Evolutionary conservation across 23 tunicate genomes (phyloP).

Genomic region (Trididemnum clinides): DNA sequence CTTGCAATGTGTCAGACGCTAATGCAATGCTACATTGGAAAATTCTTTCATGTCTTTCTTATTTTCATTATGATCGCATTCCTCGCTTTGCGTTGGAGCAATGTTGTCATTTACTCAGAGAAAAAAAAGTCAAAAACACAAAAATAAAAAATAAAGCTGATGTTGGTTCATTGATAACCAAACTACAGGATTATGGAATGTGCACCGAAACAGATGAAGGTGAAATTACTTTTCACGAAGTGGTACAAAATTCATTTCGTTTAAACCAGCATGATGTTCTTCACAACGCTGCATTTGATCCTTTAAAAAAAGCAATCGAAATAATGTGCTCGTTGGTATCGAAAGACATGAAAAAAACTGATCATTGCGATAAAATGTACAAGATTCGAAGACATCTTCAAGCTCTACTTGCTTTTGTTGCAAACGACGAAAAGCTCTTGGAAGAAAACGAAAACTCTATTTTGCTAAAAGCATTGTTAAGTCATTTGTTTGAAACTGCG

Average conservation of each 20-base stretch:
- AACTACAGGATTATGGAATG: slow-evolving; percentile 25
- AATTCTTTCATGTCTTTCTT: slow-evolving; percentile 47
- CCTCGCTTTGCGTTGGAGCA: slow-evolving; percentile 40
- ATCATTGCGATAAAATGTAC: not conserved
- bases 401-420: slow-evolving; percentile 7
- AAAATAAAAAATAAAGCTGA: slow-evolving; percentile 27
- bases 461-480: slow-evolving; percentile 2
- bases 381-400: slow-evolving; percentile 31
- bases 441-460: not conserved
- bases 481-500: slow-evolving; percentile 47
- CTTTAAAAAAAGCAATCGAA: slow-evolving; percentile 19
- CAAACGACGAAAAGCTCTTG: not conserved
- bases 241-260: slow-evolving; percentile 45
- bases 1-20: slow-evolving; percentile 7
- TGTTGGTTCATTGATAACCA: slow-evolving; percentile 22
- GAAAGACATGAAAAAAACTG: slow-evolving; percentile 47
- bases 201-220: slow-evolving; percentile 39
- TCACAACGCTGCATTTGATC: not conserved
- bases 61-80: slow-evolving; percentile 48
- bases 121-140: not conserved
- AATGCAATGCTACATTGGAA: slow-evolving; percentile 32
- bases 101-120: slow-evolving; percentile 39
- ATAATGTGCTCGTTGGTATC: slow-evolving; percentile 39
- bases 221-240: slow-evolving; percentile 57
- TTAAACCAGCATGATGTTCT: not conserved